These are phyloP conservation scores for Centroberyx gerrardi DNA, from an alignment of 2,797 vertebrate genomes.

Conservation along the genomic window DNA sequence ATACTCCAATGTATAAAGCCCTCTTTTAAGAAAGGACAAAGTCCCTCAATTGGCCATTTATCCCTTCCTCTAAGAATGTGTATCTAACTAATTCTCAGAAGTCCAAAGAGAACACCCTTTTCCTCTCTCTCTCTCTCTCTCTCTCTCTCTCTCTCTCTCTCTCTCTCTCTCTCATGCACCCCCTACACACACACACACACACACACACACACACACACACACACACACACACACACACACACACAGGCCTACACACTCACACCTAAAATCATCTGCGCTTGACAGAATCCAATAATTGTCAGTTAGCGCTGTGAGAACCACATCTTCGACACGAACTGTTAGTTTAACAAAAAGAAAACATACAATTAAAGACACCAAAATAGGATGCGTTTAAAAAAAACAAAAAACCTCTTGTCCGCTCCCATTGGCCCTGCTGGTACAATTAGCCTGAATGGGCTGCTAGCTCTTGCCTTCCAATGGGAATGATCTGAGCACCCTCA, in stretches of 20 bases:
- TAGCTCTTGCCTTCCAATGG: conserved; percentile 67
- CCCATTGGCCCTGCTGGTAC: conserved; percentile 66
- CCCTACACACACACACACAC: conserved; percentile 22
- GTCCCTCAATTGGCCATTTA: conserved; percentile 75
- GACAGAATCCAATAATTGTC: conserved; percentile 70
- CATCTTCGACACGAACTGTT: conserved; percentile 62
- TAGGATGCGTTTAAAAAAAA: conserved; percentile 42
- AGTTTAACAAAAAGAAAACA: conserved; percentile 64
- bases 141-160: conserved; percentile 14
- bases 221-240: background rate
- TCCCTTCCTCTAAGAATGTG: conserved; percentile 74
- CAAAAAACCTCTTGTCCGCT: conserved; percentile 36
- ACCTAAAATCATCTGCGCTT: conserved; percentile 54
- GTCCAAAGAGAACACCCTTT: conserved; percentile 70
- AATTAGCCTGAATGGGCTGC: conserved; percentile 77
- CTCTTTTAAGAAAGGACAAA: conserved; percentile 72
- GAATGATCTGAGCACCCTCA: conserved; percentile 78
- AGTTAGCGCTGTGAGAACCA: conserved; percentile 48
- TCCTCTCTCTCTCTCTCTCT: conserved; percentile 28
- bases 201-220: background rate
- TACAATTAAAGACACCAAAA: conserved; percentile 64
- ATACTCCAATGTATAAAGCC: conserved; percentile 74
- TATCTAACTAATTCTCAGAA: conserved; percentile 76
- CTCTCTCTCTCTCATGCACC: background rate
- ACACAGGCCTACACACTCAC: conserved; percentile 26